Conservation (phyloP, 92 coral and sea anemone species). For the Umimayanthus kanabou region DNA sequence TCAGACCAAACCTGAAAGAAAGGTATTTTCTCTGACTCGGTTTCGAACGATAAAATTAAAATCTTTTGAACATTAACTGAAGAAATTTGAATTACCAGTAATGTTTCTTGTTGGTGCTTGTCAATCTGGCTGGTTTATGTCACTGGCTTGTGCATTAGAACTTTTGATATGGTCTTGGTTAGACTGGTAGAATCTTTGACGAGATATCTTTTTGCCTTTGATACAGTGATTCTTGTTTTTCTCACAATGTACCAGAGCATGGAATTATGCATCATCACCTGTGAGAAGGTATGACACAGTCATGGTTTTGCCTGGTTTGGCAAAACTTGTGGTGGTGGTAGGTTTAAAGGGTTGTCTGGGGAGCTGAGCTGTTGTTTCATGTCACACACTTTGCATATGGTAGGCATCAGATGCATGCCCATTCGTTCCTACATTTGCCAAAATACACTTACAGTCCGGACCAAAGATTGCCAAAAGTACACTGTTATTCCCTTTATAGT, state of each 20-base stretch:
- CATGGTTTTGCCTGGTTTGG: neutral
- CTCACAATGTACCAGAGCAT: slow-evolving; percentile 60
- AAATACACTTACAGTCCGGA: slow-evolving; percentile 5
- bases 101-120: no score
- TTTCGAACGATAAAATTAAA: no score
- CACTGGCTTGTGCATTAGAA: slow-evolving; percentile 46
- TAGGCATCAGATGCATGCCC: slow-evolving; percentile 10
- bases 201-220: slow-evolving; percentile 61
- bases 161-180: slow-evolving; percentile 60
- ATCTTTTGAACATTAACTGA: no score
- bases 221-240: slow-evolving; percentile 62
- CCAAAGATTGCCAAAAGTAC: neutral
- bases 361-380: neutral
- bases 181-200: slow-evolving; percentile 56
- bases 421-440: neutral
- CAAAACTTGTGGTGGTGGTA: neutral
- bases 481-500: slow-evolving; percentile 13
- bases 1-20: no score
- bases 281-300: neutral
- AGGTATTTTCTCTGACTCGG: no score
- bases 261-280: slow-evolving; percentile 6
- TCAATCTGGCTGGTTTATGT: slow-evolving; percentile 33
- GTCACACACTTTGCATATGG: neutral
- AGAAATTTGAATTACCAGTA: no score
- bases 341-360: neutral